Evolutionary conservation across 2,888 invertebrate species (phyloP).

Genomic region (Octodonta nipae): DNA sequence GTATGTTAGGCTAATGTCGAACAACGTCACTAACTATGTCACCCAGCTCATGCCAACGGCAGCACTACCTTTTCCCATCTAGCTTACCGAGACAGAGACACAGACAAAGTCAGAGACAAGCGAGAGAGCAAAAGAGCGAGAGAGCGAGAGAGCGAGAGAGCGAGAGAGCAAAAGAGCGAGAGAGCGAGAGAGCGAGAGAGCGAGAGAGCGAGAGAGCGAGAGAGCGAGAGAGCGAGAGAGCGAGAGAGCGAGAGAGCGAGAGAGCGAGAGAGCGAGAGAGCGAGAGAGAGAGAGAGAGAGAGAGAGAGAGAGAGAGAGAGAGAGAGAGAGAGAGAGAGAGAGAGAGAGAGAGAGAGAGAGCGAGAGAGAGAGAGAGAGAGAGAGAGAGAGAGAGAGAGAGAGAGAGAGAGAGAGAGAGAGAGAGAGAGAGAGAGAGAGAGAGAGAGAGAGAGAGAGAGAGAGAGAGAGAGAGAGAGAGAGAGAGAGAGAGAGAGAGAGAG

Average conservation of each 20-base stretch:
- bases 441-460: conserved; percentile 1
- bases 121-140: too few species aligned
- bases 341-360: conserved; percentile 1
- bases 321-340: conserved; percentile 1
- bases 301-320: conserved; percentile 1
- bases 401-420: conserved; percentile 1
- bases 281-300: conserved; percentile 1
- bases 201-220: not conserved
- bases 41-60: too few species aligned
- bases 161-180: too few species aligned
- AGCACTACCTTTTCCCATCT: too few species aligned
- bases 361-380: conserved; percentile 1
- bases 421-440: conserved; percentile 1
- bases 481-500: conserved; percentile 1
- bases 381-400: conserved; percentile 1
- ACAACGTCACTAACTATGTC: too few species aligned
- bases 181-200: conserved; percentile 1
- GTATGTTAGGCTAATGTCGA: too few species aligned
- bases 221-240: not conserved
- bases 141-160: too few species aligned
- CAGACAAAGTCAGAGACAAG: too few species aligned
- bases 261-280: conserved; percentile 1
- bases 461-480: conserved; percentile 1
- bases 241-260: not conserved
- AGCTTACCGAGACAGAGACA: too few species aligned